These are phyloP conservation scores for Spheniscus mendiculus DNA, from an alignment of 2,113 vertebrate species.

Conservation along the genomic window DNA sequence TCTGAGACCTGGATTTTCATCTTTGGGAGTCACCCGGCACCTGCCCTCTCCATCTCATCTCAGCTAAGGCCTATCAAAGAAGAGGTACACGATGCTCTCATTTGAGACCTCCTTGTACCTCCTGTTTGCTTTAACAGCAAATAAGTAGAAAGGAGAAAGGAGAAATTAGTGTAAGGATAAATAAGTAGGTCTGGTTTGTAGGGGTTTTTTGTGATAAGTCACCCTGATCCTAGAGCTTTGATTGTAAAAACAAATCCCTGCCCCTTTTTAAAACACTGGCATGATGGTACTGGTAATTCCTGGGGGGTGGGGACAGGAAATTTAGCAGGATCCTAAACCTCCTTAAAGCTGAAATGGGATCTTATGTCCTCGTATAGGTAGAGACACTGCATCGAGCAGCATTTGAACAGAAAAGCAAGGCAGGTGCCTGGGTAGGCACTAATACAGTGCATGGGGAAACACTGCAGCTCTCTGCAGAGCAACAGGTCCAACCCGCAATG, in stretches of 20 bases:
- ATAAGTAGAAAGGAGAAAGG: too few relatives aligned
- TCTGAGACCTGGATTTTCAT: neutral
- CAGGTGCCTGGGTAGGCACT: neutral
- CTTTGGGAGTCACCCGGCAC: neutral
- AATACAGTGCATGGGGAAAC: neutral
- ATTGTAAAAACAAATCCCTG: neutral
- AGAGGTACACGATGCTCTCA: neutral
- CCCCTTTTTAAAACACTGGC: neutral
- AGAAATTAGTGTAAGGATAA: neutral
- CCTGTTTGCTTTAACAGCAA: neutral
- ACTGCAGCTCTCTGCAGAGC: neutral
- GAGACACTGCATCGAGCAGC: neutral
- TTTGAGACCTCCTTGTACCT: neutral
- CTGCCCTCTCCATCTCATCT: neutral
- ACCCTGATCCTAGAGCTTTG: neutral
- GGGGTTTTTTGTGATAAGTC: neutral
- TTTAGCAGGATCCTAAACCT: neutral
- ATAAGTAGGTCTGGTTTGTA: neutral
- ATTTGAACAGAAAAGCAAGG: too few relatives aligned
- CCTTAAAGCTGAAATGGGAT: neutral
- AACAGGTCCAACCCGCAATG: neutral
- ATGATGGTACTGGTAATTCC: neutral
- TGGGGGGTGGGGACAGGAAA: too few relatives aligned
- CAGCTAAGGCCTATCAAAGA: neutral
- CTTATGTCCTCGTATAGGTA: neutral